Evolutionary conservation across 2,113 vertebrate species (phyloP), one percentile per base, ranked within the genome.

Genomic region (Gambusia holbrooki): DNA sequence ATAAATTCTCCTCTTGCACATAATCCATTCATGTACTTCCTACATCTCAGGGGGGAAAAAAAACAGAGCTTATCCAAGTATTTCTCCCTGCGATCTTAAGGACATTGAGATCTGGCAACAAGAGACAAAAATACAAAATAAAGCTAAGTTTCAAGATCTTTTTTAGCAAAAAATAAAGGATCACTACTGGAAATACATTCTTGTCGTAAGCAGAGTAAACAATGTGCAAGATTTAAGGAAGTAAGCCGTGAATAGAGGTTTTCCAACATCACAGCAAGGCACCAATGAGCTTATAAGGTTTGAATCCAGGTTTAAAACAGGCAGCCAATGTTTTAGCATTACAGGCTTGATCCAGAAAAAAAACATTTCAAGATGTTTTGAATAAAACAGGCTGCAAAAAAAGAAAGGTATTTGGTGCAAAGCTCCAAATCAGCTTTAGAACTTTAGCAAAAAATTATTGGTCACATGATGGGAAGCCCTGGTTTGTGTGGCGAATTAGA

Each of bases 391-490:
- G 45, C 4, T 2, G 17, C 45, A 48, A 19, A 17, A 48, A 48
- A 37, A 37, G 0, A 11, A 11, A 37, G 35, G 45, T 19, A 48
- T 48, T 48, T 48, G 45, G 15, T 17, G 45, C 60, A 62, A 27
- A 5, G 65, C 66, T 66, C 12, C 69, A 51, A 70, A 71, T 77
- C 73, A 77, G 3, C 75, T 62, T 79, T 17, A 62, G 62, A 77
- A 76, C 78, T 83, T 82, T 86, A 81, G 81, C 76, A 78, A 73
- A 77, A 37, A 81, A 77, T 72, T 54, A 69, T 77, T 11, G 54
- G 42, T 75, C 14, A n/a, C 51, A 62, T 30, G 62, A 32, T 63
- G 2, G 28, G 61, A 29, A 32, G 9, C 27, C 29, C n/a, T 48
- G 25, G 67, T 73, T 69, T 69, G 3, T 22, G 62, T 25, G 8